Base-by-base conservation (phyloP, 1,140 invertebrate species). In the Lanistes nyassanus region DNA sequence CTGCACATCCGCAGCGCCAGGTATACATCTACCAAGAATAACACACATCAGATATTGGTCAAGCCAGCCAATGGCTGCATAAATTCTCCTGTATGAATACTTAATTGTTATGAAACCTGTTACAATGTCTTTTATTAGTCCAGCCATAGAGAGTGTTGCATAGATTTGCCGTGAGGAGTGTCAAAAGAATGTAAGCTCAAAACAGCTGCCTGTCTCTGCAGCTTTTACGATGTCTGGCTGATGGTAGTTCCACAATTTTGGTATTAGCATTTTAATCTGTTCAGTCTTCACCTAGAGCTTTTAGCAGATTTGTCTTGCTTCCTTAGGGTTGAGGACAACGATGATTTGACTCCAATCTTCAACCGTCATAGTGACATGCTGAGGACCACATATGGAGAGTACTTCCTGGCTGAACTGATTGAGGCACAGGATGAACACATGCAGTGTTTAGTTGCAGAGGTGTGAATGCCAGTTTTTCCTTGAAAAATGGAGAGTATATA, bases 401-500 rank as follows among this genome's bases (percentile, higher is more conserved):
- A 91, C 87, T 94, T 93, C 83, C 87, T 94, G 37, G 93, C 93
- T 74, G 93, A 94, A 85, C 87, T 94, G 29, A 91, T 93, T 80
- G 91, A 92, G 29, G 88, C 91, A 36, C 91, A 92, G 77, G 83
- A 89, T 84, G 86, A 90, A 9, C 75, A 87, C 37, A 89, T 89
- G 85, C 86, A 89, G 26, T 90, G 89, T 79, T 80, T 90, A 56
- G 87, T 88, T 13, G 87, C 88, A 73, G 90, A 90, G 84, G 89
- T 90, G 79, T 69, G 65, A 73, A 58, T 69, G 31, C 23, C 13
- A 19, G 29, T 31, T 60, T 60, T 11, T 19, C 56, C 23, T 60
- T n/a, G 47, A 19, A 31, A 34, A 65, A 34, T 65, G 62, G n/a
- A 36, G 3, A 26, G 26, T 47, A 47, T 47, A 29, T 65, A 65